phyloP scores from a whole-genome alignment of 1,140 invertebrate genomes.

The honey bee (Apis mellifera) region Amel_HAv3.1 CM009932.2:3630001-3630500 shows the following conservation, averaged over 20 bases:
- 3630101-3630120: neutral
- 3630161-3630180: slow-evolving; percentile 11
- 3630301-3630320: neutral
- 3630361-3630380: slow-evolving; percentile 15
- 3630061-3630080: neutral
- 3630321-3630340: slow-evolving; percentile 2
- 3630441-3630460: neutral
- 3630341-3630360: slow-evolving; percentile 17
- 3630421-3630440: neutral
- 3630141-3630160: slow-evolving; percentile 20
- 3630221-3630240: slow-evolving; percentile 16
- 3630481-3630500: slow-evolving; percentile 12
- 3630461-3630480: neutral
- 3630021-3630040: neutral
- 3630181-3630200: slow-evolving; percentile 33
- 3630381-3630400: neutral
- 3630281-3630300: slow-evolving; percentile 9
- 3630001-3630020: no score
- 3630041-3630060: neutral
- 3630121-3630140: neutral
- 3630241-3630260: slow-evolving; percentile 23
- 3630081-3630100: neutral
- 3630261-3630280: slow-evolving; percentile 26
- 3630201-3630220: slow-evolving; percentile 34
- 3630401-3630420: neutral